phyloP scores from a whole-genome alignment of 1,140 invertebrate genomes.

The Chymomyza costata region DNA sequence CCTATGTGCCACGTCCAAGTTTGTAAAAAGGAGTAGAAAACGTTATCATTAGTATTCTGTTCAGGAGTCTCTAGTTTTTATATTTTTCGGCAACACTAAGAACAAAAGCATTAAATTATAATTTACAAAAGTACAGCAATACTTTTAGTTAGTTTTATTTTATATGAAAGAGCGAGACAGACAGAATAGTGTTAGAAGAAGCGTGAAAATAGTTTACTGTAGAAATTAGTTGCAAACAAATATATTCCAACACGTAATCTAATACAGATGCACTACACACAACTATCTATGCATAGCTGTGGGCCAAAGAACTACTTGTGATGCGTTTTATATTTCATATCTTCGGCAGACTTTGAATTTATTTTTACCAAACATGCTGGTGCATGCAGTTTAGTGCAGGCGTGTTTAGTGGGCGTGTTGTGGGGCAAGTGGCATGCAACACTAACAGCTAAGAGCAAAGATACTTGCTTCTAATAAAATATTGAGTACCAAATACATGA shows the following conservation, averaged over 20 bases:
- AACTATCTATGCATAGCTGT: too few species aligned
- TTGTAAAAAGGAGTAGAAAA: constrained; percentile 36
- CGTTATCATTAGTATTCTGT: constrained; percentile 32
- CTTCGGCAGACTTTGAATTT: constrained; percentile 12
- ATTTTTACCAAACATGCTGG: too few species aligned
- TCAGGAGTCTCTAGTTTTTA: constrained; percentile 6
- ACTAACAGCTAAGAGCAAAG: too few species aligned
- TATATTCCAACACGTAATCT: constrained; percentile 45
- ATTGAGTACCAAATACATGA: too few species aligned
- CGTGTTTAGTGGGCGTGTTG: neutral
- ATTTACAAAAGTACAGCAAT: constrained; percentile 48
- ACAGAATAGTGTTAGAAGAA: constrained; percentile 38
- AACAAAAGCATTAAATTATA: constrained; percentile 59
- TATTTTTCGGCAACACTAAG: constrained; percentile 54
- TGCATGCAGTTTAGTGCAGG: constrained; percentile 20
- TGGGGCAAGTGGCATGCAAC: too few species aligned
- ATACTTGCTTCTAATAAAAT: too few species aligned
- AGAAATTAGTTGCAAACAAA: constrained; percentile 18
- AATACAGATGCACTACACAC: constrained; percentile 25
- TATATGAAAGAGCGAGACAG: constrained; percentile 21
- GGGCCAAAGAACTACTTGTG: neutral
- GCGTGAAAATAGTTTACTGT: constrained; percentile 48
- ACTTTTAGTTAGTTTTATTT: constrained; percentile 53
- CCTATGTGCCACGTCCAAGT: constrained; percentile 79
- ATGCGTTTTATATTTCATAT: constrained; percentile 15